Base-by-base conservation (phyloP, 2,113 vertebrate genomes). In the Thalassarche chlororhynchos region DNA sequence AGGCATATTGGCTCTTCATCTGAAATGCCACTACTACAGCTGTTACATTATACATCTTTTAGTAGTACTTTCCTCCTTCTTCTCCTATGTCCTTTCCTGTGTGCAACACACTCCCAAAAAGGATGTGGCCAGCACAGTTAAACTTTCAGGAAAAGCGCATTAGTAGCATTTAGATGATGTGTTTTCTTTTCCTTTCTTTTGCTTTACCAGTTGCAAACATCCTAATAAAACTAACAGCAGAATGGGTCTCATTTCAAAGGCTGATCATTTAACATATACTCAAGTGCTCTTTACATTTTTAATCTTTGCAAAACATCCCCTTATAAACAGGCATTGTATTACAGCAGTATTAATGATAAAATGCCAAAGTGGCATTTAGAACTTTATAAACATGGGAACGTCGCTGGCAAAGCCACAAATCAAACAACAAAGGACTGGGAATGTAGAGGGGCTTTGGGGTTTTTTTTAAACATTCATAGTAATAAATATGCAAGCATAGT, bases 161-260 rank as follows among this genome's bases (percentile, higher is more conserved):
- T 76, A 83, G 69, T 58, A 74, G 82, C 55, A 90, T 78, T 82
- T 28, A 52, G 23, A 94, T 11, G 1, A 84, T 54, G 28, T 78
- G 71, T 72, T 91, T 94, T 80, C 52, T 87, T 84, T 83, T 81
- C 51, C 74, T 34, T 87, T 84, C 52, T 83, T 96, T 72, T 78
- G 57, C 79, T 74, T 70, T 87, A 77, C 47, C 46, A 79, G 54
- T 72, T 87, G 57, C 44, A 96, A 95, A 66, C 21, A 80, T 42
- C 68, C 82, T 93, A 83, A 68, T 62, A 91, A 92, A 94, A 91
- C 64, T 69, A 97, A 92, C 32, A 88, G 65, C 38, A 40, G 54
- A 91, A 94, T 0, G 5, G 66, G 40, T 92, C 66, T 93, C 26
- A 78, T 94, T 96, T 95, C 91, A 96, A 85, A 93, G 77, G 51